phyloP scores from a whole-genome alignment of 1,140 invertebrate species.

The Xylocopa sonorina region DNA sequence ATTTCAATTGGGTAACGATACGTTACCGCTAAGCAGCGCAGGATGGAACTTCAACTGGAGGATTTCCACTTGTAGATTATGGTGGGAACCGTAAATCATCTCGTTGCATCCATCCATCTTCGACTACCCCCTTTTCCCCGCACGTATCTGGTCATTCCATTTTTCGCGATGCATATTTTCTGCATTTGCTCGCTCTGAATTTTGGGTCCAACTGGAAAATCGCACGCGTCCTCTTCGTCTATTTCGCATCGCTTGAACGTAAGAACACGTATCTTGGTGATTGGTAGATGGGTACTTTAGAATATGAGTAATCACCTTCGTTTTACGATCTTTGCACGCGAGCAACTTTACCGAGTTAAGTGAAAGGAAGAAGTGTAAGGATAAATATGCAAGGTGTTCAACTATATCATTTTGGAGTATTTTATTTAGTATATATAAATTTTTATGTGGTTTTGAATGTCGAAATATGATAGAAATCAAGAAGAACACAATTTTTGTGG shows the following conservation, averaged over 20 bases:
- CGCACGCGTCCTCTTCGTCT: conserved; percentile 12
- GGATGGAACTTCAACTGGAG: conserved; percentile 17
- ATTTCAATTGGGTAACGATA: conserved; percentile 35
- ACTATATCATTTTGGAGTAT: too few relatives aligned
- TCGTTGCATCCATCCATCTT: conserved; percentile 40
- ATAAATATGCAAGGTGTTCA: too few relatives aligned
- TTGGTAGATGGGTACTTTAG: background rate
- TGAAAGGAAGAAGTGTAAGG: too few relatives aligned
- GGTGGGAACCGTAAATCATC: conserved; percentile 45
- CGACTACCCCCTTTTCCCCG: conserved; percentile 19
- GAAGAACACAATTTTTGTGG: too few relatives aligned
- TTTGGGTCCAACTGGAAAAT: conserved; percentile 9
- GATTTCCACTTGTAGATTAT: conserved; percentile 39
- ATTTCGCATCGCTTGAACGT: conserved; percentile 1
- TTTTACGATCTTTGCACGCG: too few relatives aligned
- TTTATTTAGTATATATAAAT: too few relatives aligned
- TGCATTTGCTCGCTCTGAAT: background rate
- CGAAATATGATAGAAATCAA: too few relatives aligned
- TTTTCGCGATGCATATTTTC: conserved; percentile 29
- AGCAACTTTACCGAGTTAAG: too few relatives aligned
- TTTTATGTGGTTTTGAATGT: too few relatives aligned
- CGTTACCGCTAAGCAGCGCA: conserved; percentile 7
- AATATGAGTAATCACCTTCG: too few relatives aligned
- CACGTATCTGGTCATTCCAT: conserved; percentile 3
- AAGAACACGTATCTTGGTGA: background rate